phyloP scores from a whole-genome alignment of 2,113 vertebrate genomes.

The Pelusios castaneus region DNA sequence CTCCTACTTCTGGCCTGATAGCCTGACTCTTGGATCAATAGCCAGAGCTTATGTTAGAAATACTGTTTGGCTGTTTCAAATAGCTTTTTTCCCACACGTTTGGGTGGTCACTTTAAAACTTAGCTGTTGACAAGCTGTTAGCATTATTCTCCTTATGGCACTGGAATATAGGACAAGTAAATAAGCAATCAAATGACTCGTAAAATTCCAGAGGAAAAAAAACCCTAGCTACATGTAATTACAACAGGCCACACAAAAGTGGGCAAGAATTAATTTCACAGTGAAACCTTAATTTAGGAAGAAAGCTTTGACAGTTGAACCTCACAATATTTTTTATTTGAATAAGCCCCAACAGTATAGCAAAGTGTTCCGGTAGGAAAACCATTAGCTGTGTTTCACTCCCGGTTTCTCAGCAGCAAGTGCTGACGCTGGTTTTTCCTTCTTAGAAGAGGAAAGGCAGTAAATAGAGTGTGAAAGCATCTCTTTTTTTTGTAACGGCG shows the following conservation, averaged over 20 bases:
- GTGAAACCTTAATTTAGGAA: background rate
- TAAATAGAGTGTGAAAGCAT: conserved; percentile 4
- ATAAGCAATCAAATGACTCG: background rate
- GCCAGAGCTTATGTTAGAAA: background rate
- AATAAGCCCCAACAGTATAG: background rate
- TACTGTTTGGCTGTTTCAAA: background rate
- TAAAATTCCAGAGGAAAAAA: background rate
- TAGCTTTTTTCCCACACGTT: background rate
- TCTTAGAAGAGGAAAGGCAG: background rate
- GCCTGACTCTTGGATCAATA: background rate
- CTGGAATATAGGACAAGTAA: background rate
- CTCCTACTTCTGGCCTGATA: background rate
- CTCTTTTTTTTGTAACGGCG: conserved; percentile 1
- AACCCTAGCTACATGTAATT: background rate
- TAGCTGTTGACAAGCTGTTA: background rate
- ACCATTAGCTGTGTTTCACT: background rate
- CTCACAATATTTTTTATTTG: background rate
- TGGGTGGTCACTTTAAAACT: background rate
- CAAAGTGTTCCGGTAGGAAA: background rate
- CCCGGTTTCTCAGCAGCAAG: background rate
- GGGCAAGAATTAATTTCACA: background rate
- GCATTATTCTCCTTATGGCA: background rate
- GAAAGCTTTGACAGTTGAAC: background rate
- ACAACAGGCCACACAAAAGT: background rate
- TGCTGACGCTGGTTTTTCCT: background rate